Conservation (phyloP, 2,888 invertebrate species). For the Pilophorus perplexus region DNA sequence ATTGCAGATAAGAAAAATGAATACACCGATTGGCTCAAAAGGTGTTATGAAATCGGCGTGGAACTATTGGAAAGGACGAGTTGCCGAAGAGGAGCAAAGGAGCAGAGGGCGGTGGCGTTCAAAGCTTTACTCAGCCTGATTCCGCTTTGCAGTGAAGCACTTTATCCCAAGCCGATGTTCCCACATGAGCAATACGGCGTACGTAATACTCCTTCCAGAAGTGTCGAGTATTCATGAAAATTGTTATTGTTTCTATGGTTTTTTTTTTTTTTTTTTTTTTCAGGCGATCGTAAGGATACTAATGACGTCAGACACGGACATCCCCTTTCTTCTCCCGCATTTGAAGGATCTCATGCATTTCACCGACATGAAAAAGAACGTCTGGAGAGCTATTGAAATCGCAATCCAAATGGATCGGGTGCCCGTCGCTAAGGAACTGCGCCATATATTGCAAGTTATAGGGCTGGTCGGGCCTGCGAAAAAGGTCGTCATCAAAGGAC, state of each 20-base stretch:
- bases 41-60: not conserved
- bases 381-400: constrained; percentile 45
- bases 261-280: constrained; percentile 9
- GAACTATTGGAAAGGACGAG: constrained; percentile 9
- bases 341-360: constrained; percentile 39
- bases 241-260: not conserved
- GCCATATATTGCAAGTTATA: constrained; percentile 7
- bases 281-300: constrained; percentile 37
- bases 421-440: constrained; percentile 17
- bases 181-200: constrained; percentile 29
- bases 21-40: not conserved
- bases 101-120: constrained; percentile 5
- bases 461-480: constrained; percentile 4
- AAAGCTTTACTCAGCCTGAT: constrained; percentile 13
- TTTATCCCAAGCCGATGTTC: constrained; percentile 12
- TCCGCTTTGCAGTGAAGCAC: constrained; percentile 20
- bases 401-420: constrained; percentile 32
- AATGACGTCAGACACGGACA: constrained; percentile 18
- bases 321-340: constrained; percentile 7
- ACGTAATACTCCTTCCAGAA: not conserved
- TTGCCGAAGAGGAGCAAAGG: not conserved
- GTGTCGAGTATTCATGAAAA: constrained; percentile 3
- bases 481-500: no score
- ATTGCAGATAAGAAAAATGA: constrained; percentile 7
- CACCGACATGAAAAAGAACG: constrained; percentile 37